Percentiles rank a stretch among this genome's conserved stretches.
These are phyloP conservation scores for Papilio machaon DNA, from an alignment of 1,140 invertebrate genomes.

Conservation along the genomic window DNA sequence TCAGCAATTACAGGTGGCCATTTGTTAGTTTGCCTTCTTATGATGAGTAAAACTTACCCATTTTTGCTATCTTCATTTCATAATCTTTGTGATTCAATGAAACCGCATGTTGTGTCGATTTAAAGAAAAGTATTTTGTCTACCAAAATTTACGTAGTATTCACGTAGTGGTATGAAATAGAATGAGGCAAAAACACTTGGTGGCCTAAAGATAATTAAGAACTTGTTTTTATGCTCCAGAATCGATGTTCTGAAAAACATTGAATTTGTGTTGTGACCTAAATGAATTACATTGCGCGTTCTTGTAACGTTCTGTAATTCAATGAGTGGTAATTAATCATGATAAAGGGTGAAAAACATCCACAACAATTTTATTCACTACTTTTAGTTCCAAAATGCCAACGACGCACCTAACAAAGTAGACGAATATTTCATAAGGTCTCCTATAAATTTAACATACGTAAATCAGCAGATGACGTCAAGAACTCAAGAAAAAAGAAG, in stretches of 20 bases:
- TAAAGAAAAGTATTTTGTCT: too few relatives aligned
- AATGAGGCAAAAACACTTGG: not conserved
- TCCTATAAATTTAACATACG: constrained; percentile 9
- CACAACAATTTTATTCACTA: not conserved
- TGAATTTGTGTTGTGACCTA: not conserved
- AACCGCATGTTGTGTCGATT: too few relatives aligned
- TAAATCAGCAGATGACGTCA: constrained; percentile 32
- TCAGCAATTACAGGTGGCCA: too few relatives aligned
- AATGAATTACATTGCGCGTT: not conserved
- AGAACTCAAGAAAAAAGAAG: constrained; percentile 9
- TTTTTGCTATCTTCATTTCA: too few relatives aligned
- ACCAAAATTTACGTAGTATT: too few relatives aligned
- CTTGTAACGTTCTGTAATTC: not conserved
- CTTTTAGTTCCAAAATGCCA: not conserved
- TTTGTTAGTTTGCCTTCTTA: too few relatives aligned
- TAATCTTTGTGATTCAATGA: too few relatives aligned
- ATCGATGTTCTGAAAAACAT: not conserved
- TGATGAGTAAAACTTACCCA: too few relatives aligned
- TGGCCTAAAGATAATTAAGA: not conserved
- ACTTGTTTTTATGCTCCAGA: constrained; percentile 17
- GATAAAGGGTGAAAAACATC: not conserved
- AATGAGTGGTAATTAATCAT: not conserved
- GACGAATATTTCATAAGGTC: constrained; percentile 16
- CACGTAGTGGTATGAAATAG: too few relatives aligned
- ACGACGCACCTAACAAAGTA: not conserved